phyloP scores from a whole-genome alignment of 2,113 vertebrate species.

The Saguinus midas region DNA sequence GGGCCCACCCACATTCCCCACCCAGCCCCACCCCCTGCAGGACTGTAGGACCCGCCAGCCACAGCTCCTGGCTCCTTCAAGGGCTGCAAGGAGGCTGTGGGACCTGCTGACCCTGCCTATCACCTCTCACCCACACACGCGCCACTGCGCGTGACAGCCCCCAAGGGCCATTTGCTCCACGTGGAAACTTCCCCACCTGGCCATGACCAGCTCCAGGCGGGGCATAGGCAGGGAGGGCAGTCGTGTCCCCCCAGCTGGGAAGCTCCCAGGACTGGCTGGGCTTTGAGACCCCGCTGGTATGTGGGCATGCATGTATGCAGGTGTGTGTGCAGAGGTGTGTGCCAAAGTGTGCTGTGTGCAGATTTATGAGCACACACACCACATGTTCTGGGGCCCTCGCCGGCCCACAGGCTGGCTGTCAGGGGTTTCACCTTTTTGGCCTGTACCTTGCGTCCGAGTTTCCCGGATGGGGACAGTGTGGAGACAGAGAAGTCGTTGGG shows the following conservation, averaged over 20 bases:
- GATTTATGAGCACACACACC: neutral
- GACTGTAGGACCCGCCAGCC: accelerated
- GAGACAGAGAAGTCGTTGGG: slow-evolving; percentile 91
- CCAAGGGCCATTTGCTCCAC: neutral
- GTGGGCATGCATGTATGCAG: too few relatives aligned
- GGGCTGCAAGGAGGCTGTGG: accelerated
- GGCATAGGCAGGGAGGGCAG: too few relatives aligned
- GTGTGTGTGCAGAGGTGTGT: too few relatives aligned
- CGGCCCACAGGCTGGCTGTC: neutral
- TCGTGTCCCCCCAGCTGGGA: neutral
- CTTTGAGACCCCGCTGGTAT: neutral
- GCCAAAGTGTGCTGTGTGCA: accelerated
- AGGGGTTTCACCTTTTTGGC: slow-evolving; percentile 81
- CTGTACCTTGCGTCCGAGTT: slow-evolving; percentile 77
- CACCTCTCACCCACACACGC: too few relatives aligned
- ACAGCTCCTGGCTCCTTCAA: accelerated
- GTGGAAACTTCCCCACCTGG: accelerated
- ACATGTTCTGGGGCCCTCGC: accelerated
- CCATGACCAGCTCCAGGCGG: neutral
- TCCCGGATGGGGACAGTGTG: slow-evolving; percentile 85
- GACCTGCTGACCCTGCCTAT: slow-evolving; percentile 80
- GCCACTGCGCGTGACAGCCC: accelerated
- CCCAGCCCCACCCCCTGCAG: neutral
- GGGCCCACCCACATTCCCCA: neutral
- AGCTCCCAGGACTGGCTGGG: neutral